Percentiles rank a stretch among this genome's conserved stretches.
These are phyloP conservation scores for Peucedramus taeniatus DNA, from an alignment of 2,113 vertebrate species.

Conservation along the genomic window DNA sequence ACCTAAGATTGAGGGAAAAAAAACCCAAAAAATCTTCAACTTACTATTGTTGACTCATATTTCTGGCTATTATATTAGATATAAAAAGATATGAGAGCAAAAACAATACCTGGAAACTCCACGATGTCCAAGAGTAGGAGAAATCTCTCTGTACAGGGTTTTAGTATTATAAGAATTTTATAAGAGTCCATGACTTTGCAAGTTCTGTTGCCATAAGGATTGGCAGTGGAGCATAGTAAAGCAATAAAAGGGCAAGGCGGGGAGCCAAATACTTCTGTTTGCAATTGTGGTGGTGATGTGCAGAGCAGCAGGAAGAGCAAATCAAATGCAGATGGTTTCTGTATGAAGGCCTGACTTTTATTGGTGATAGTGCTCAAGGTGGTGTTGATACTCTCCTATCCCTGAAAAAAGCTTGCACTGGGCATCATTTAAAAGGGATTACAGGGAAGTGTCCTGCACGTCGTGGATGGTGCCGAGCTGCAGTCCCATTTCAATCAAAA, in stretches of 20 bases:
- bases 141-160: background rate
- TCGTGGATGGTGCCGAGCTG: background rate
- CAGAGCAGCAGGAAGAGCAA: constrained; percentile 58
- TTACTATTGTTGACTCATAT: constrained; percentile 60
- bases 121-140: background rate
- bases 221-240: constrained; percentile 57
- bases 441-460: fast-evolving
- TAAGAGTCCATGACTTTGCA: constrained; percentile 62
- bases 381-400: background rate
- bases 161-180: constrained; percentile 2
- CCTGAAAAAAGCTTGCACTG: background rate
- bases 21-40: background rate
- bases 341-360: background rate
- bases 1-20: background rate
- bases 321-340: constrained; percentile 51
- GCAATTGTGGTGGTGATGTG: constrained; percentile 60
- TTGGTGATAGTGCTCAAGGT: constrained; percentile 39
- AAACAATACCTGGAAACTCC: constrained; percentile 65
- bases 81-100: constrained; percentile 27
- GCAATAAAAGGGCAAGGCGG: constrained; percentile 57
- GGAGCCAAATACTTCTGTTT: constrained; percentile 62
- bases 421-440: background rate
- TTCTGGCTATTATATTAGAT: constrained; percentile 61
- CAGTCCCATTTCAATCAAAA: too few species aligned
- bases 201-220: constrained; percentile 63